phyloP scores from a whole-genome alignment of 2,797 vertebrate genomes.

The Todus mexicanus region DNA sequence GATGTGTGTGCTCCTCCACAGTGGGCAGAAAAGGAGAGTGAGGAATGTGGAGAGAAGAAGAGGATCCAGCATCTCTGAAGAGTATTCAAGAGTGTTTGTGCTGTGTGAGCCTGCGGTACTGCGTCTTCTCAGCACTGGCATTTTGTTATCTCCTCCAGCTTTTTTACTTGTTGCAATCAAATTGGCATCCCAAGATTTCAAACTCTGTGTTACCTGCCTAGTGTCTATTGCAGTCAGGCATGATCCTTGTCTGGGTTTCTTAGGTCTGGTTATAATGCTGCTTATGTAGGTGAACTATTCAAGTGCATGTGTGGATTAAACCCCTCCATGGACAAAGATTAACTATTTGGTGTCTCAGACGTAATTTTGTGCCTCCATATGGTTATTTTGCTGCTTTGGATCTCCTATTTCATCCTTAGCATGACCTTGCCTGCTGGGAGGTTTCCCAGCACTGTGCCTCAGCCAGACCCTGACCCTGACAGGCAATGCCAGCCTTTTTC shows the following conservation, averaged over 20 bases:
- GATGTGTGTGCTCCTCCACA: background rate
- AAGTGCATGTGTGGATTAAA: fast-evolving
- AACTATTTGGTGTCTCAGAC: background rate
- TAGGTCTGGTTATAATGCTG: background rate
- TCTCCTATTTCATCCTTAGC: background rate
- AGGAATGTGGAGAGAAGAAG: background rate
- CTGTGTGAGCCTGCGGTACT: background rate
- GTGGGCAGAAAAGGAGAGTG: background rate
- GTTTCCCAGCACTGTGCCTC: background rate
- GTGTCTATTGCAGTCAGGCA: background rate
- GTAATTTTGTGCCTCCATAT: background rate
- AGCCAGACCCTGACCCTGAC: background rate
- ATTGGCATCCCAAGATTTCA: background rate
- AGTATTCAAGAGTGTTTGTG: background rate
- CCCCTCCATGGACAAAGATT: background rate
- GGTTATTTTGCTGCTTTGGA: background rate
- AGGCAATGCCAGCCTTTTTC: background rate
- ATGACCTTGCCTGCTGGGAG: background rate
- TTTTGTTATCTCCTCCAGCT: background rate
- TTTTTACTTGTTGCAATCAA: background rate
- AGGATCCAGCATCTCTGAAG: background rate
- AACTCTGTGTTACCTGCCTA: background rate
- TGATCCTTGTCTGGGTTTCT: background rate
- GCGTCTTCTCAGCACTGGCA: background rate
- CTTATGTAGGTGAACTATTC: background rate